These are phyloP conservation scores for Monopis laevigella DNA, from an alignment of 2,888 invertebrate genomes.

Conservation along the genomic window DNA sequence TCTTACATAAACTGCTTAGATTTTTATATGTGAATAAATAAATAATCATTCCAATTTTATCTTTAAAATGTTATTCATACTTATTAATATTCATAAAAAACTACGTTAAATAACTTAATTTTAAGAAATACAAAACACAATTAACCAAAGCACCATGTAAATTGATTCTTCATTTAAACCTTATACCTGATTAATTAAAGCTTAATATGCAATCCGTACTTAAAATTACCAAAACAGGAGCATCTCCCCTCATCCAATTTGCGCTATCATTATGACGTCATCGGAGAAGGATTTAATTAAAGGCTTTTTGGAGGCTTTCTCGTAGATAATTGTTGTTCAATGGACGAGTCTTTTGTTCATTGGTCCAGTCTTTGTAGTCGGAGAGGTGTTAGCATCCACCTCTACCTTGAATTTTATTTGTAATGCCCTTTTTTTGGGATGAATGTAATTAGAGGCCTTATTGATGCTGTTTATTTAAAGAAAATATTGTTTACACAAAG, in stretches of 20 bases:
- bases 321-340: slow-evolving; percentile 62
- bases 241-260: slow-evolving; percentile 56
- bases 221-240: slow-evolving; percentile 58
- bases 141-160: background rate
- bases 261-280: slow-evolving; percentile 64
- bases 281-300: slow-evolving; percentile 67
- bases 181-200: slow-evolving; percentile 6
- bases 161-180: slow-evolving; percentile 6
- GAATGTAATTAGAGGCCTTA: no score
- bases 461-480: no score
- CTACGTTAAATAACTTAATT: no score
- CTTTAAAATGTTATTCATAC: no score
- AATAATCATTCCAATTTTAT: no score
- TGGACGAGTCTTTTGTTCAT: slow-evolving; percentile 23
- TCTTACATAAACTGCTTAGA: no score
- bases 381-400: no score
- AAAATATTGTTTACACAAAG: no score
- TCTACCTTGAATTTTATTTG: no score
- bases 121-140: slow-evolving; percentile 4
- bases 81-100: no score
- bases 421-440: no score
- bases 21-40: no score
- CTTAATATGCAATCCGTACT: slow-evolving; percentile 20
- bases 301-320: slow-evolving; percentile 58
- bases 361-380: background rate